Conservation (phyloP, 2,113 vertebrate species). For the Peucedramus taeniatus region DNA sequence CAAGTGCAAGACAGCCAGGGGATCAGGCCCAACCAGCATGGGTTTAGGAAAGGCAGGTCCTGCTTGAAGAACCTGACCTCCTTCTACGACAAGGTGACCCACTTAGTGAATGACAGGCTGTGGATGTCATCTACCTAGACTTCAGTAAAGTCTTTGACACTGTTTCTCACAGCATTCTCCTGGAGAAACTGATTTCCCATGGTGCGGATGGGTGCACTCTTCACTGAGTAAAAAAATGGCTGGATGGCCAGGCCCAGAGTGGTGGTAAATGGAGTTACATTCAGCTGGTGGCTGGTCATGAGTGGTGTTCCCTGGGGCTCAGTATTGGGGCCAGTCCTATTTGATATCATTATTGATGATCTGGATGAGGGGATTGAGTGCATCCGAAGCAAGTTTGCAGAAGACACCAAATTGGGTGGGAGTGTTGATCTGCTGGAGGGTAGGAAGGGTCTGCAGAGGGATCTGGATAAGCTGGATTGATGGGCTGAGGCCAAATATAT, state of each 20-base stretch:
- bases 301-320: background rate
- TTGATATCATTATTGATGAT: background rate
- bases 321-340: background rate
- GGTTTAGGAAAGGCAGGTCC: no score
- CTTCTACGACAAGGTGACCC: background rate
- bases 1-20: background rate
- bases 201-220: background rate
- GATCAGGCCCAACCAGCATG: background rate
- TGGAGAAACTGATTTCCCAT: background rate
- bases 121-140: background rate
- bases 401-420: no score
- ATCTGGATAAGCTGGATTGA: background rate
- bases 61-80: background rate
- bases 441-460: background rate
- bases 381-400: background rate
- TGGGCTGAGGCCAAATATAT: no score
- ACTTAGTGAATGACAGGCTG: background rate
- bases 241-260: background rate
- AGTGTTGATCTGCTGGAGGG: background rate
- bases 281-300: background rate
- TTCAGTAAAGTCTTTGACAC: background rate
- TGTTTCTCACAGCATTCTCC: background rate
- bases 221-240: background rate
- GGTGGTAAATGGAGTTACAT: background rate
- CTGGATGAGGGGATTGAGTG: background rate